Conservation (phyloP, 2,888 invertebrate species). For the Sphaerophoria taeniata region DNA sequence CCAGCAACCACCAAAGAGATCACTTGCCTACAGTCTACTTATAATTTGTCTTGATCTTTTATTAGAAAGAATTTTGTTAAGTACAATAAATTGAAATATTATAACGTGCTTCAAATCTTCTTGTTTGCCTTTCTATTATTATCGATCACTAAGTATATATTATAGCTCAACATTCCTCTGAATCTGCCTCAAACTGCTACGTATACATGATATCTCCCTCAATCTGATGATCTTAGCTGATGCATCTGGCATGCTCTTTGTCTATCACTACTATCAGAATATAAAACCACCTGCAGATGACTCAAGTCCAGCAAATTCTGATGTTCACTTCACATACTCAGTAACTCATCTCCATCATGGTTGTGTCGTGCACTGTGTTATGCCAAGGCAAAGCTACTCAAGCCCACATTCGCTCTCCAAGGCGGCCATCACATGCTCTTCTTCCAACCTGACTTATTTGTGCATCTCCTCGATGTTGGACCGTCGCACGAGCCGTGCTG, state of each 20-base stretch:
- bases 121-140: no score
- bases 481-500: conserved; percentile 92
- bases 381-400: conserved; percentile 90
- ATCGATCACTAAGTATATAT: no score
- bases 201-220: conserved; percentile 92
- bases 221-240: conserved; percentile 91
- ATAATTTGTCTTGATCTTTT: no score
- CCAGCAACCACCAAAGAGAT: no score
- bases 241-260: conserved; percentile 88
- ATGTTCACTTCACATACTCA: conserved; percentile 93
- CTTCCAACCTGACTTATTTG: conserved; percentile 92
- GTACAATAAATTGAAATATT: no score
- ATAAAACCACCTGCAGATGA: conserved; percentile 82
- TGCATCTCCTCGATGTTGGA: conserved; percentile 93
- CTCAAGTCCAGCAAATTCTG: no score
- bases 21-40: no score
- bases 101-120: no score
- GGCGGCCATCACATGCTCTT: conserved; percentile 91
- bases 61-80: no score
- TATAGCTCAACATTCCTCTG: conserved; percentile 92
- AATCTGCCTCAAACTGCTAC: conserved; percentile 88
- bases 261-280: conserved; percentile 93
- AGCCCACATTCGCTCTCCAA: conserved; percentile 90
- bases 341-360: conserved; percentile 92
- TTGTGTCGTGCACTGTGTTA: conserved; percentile 91